Evolutionary conservation across 30 jellyfish, hydroid and myxozoan species (phyloP).

Genomic region (Aurelia sp.): DNA sequence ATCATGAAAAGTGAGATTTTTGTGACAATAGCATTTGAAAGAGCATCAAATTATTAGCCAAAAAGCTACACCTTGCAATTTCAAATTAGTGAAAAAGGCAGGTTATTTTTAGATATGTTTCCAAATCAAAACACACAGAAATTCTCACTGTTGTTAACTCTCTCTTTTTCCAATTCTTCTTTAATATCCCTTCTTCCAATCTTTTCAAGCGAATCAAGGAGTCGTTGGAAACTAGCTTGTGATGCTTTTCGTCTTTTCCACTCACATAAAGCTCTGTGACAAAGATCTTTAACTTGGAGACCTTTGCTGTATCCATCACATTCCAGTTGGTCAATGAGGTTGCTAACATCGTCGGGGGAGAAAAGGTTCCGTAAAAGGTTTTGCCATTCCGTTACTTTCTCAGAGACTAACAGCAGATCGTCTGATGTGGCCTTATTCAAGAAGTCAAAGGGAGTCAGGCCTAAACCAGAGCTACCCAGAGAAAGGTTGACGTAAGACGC

Average conservation of each 20-base stretch:
- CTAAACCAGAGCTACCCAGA: no score
- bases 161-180: neutral
- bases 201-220: neutral
- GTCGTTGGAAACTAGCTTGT: neutral
- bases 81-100: no score
- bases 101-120: no score
- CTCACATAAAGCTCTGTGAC: slow-evolving; percentile 7
- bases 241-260: slow-evolving; percentile 30
- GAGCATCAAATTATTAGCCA: no score
- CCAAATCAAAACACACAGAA: neutral
- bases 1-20: no score
- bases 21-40: no score
- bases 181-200: slow-evolving; percentile 18
- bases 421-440: no score
- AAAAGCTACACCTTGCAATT: no score
- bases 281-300: neutral
- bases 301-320: neutral
- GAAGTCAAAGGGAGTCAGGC: no score
- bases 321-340: slow-evolving; percentile 10
- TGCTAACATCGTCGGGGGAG: slow-evolving; percentile 13
- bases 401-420: slow-evolving; percentile 43
- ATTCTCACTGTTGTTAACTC: neutral
- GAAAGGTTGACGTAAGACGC: slow-evolving; percentile 2
- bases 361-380: slow-evolving; percentile 17
- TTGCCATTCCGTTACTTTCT: slow-evolving; percentile 26